Evolutionary conservation across 2,113 vertebrate genomes (phyloP), one percentile per base, ranked within the genome.

Genomic region (Alligator mississippiensis): DNA sequence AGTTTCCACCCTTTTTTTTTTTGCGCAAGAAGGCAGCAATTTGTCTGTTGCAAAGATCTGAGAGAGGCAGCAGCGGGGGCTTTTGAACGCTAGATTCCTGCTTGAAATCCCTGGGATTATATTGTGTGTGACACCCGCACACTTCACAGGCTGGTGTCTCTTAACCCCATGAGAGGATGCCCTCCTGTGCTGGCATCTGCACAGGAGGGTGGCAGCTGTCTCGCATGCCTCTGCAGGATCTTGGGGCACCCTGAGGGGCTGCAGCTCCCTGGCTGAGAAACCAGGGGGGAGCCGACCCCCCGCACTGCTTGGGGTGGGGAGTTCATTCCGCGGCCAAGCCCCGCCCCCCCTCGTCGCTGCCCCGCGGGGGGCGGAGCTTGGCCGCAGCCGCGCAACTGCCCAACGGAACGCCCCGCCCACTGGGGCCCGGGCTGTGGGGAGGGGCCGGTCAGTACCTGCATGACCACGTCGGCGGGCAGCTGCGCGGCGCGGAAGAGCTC

Each of bases 401-500:
- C 6, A 4, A 54, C 25, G 13, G 86, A 34, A 30, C 54, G 54
- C 66, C 77, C 58, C 47, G 30, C 76, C 70, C 13, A 13, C 62
- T n/a, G 47, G 57, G 64, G 16, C 59, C 55, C 18, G 11, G 75
- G 19, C 28, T 16, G 70, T 25, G 24, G 22, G 54, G 24, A 18
- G 19, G 22, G 22, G 22, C 59, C 57, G 47, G 81, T 4, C 30
- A 62, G 68, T 98, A 99, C 99, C 99, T 99, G 99, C 89, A 99
- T 96, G 95, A 99, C 98, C 97, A 99, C 98, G 97, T 99, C 99
- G 98, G 96, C 98, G 91, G 99, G 98, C 61, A 99, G 98, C 98
- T 99, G 99, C 95, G 99, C 99, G 98, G 99, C 99, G 97, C 99
- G 98, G 98, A 99, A 99, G 83, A 99, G 98, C 97, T 99, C 99